phyloP scores from a whole-genome alignment of 2,888 invertebrate genomes.

The Lithosia quadra region DNA sequence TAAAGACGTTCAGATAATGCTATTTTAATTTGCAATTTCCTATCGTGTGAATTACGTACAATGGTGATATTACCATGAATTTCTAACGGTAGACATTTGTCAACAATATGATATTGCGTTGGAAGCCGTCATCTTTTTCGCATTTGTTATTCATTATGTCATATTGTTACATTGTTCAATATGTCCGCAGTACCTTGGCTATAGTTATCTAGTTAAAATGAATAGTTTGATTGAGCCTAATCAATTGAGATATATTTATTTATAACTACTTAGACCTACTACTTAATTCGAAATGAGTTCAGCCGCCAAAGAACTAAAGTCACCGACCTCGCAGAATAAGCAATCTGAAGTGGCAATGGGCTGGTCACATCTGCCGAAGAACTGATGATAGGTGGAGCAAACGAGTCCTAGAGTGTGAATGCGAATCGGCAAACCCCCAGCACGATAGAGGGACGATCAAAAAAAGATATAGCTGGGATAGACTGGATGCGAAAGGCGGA shows the following conservation, averaged over 20 bases:
- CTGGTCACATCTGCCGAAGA: too few relatives aligned
- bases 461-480: too few relatives aligned
- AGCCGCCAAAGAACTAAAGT: too few relatives aligned
- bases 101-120: conserved; percentile 33
- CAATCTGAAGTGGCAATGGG: too few relatives aligned
- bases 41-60: conserved; percentile 55
- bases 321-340: too few relatives aligned
- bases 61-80: conserved; percentile 43
- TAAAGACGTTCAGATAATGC: conserved; percentile 39
- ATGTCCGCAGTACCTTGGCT: neutral
- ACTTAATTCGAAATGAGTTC: too few relatives aligned
- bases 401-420: too few relatives aligned
- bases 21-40: conserved; percentile 52
- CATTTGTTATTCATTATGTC: conserved; percentile 46
- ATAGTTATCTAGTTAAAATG: neutral
- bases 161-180: conserved; percentile 20
- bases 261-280: too few relatives aligned
- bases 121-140: conserved; percentile 46
- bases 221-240: neutral
- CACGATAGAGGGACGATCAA: too few relatives aligned
- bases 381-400: too few relatives aligned
- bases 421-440: too few relatives aligned
- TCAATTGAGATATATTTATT: neutral
- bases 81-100: conserved; percentile 38
- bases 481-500: too few relatives aligned